Percentiles rank a stretch among this genome's conserved stretches.
phyloP scores from a whole-genome alignment of 2,888 invertebrate species.

The Andrena bicolor region DNA sequence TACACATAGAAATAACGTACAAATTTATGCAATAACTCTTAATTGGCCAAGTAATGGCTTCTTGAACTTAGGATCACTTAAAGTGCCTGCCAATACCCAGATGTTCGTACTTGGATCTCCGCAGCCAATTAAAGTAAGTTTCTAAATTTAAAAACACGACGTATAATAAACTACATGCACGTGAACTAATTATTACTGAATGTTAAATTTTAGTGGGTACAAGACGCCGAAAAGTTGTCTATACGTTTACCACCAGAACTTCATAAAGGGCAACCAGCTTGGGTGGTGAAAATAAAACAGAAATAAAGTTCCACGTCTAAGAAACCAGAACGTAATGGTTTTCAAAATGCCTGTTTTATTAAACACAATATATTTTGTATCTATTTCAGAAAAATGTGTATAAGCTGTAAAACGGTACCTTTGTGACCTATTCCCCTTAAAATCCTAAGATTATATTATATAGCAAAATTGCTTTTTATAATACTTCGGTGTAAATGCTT shows the following conservation, averaged over 20 bases:
- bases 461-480: neutral
- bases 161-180: neutral
- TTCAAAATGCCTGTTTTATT: conserved; percentile 39
- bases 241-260: conserved; percentile 73
- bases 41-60: conserved; percentile 89
- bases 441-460: conserved; percentile 12
- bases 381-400: conserved; percentile 38
- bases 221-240: conserved; percentile 41
- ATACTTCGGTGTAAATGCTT: neutral
- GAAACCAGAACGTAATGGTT: neutral
- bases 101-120: conserved; percentile 86
- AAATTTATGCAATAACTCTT: conserved; percentile 89
- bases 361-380: conserved; percentile 38
- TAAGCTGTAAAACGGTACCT: conserved; percentile 25
- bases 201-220: conserved; percentile 73
- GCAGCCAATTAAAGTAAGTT: conserved; percentile 47
- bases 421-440: conserved; percentile 3
- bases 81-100: neutral
- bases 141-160: neutral
- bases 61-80: conserved; percentile 85
- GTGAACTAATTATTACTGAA: conserved; percentile 13
- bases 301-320: conserved; percentile 4
- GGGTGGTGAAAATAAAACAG: conserved; percentile 75
- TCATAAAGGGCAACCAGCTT: conserved; percentile 79
- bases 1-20: conserved; percentile 84